Evolutionary conservation across 2,797 vertebrate genomes (phyloP).

Genomic region (Neosilurus mollespiculum): DNA sequence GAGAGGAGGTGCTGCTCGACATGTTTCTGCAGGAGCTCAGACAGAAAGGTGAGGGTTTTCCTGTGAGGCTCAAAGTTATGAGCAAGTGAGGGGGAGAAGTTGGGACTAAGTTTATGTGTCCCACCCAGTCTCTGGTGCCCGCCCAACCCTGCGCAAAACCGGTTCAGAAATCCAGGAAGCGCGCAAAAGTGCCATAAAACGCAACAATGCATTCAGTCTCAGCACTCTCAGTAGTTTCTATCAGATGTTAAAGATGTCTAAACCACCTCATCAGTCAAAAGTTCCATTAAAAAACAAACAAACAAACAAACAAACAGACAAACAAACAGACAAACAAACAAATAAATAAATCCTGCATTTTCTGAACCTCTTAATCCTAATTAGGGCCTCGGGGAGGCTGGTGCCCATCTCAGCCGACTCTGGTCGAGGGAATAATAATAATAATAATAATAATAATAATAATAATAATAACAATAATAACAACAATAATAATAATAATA

Average conservation of each 20-base stretch:
- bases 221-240: neutral
- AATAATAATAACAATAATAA: too few relatives aligned
- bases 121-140: constrained; percentile 19
- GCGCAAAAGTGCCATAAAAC: constrained; percentile 1
- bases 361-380: too few relatives aligned
- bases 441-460: too few relatives aligned
- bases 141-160: constrained; percentile 16
- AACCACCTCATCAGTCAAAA: neutral
- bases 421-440: too few relatives aligned
- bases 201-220: neutral
- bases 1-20: constrained; percentile 51
- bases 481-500: too few relatives aligned
- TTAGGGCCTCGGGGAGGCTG: too few relatives aligned
- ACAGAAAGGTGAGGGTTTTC: neutral
- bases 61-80: neutral
- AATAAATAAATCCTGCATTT: too few relatives aligned
- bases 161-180: neutral
- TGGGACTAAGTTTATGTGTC: neutral
- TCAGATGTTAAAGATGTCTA: neutral
- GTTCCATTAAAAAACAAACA: too few relatives aligned
- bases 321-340: too few relatives aligned
- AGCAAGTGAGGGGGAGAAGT: neutral
- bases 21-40: constrained; percentile 52
- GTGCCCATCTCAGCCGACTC: too few relatives aligned
- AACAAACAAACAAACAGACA: too few relatives aligned